These are phyloP conservation scores for Pygocentrus nattereri DNA, from an alignment of 2,797 vertebrate species.

Conservation along the genomic window DNA sequence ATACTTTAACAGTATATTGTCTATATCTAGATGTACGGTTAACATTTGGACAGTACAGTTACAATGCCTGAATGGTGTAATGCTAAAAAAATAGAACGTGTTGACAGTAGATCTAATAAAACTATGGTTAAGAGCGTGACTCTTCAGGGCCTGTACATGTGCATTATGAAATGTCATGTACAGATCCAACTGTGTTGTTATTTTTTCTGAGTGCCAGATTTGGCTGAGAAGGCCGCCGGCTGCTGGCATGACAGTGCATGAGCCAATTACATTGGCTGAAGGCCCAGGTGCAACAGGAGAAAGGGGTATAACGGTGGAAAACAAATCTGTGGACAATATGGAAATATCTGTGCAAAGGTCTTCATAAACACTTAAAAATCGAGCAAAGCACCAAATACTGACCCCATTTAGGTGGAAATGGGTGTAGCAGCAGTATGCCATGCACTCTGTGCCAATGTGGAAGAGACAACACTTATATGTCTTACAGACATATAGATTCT, in stretches of 20 bases:
- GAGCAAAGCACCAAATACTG: not conserved
- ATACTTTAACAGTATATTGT: not conserved
- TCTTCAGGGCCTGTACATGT: not conserved
- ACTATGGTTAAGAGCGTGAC: not conserved
- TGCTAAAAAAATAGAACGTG: not conserved
- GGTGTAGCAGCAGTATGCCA: not conserved
- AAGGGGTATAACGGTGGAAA: not conserved
- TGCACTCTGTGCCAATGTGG: not conserved
- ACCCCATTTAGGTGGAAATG: not conserved
- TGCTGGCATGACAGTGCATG: constrained; percentile 26
- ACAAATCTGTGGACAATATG: constrained; percentile 6
- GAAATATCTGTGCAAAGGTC: not conserved
- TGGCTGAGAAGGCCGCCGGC: constrained; percentile 11
- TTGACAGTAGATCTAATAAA: not conserved
- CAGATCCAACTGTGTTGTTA: constrained; percentile 4
- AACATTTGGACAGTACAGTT: not conserved
- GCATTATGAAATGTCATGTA: constrained; percentile 5
- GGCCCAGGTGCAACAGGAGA: constrained; percentile 7
- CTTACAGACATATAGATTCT: no score
- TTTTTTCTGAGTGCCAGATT: constrained; percentile 18
- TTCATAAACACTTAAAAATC: not conserved
- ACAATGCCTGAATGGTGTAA: not conserved
- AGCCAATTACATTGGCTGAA: constrained; percentile 28
- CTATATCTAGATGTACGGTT: not conserved
- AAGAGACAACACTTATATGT: not conserved